Conservation (phyloP, 2,113 vertebrate genomes). For the Platycercus adscitus region DNA sequence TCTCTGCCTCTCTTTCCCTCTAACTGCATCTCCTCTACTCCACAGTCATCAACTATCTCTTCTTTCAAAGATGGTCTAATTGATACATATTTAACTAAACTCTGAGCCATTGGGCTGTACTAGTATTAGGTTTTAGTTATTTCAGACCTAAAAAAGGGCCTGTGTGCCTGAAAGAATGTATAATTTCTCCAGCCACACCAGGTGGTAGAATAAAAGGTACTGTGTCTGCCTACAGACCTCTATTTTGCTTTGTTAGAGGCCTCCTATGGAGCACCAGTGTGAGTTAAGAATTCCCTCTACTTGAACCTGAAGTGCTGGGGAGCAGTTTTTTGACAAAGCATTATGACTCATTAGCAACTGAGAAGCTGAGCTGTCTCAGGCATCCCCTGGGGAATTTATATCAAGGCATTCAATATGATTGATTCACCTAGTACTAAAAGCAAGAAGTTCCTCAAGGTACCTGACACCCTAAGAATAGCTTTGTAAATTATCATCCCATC, state of each 20-base stretch:
- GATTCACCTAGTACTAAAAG: constrained; percentile 1
- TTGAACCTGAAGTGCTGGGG: constrained; percentile 47
- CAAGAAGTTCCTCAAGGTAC: constrained; percentile 8
- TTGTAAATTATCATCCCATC: background rate
- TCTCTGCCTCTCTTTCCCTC: background rate
- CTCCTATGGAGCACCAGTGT: constrained; percentile 18
- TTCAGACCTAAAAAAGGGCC: background rate
- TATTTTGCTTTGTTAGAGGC: constrained; percentile 54
- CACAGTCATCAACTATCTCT: background rate
- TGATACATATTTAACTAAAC: constrained; percentile 17
- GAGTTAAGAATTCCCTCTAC: constrained; percentile 56
- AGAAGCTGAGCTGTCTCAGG: constrained; percentile 31
- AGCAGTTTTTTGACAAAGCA: constrained; percentile 58
- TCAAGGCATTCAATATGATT: constrained; percentile 25
- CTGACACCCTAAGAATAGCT: background rate
- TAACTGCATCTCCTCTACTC: constrained; percentile 10
- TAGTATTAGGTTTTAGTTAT: constrained; percentile 12
- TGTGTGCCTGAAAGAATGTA: constrained; percentile 4
- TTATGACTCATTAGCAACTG: constrained; percentile 60
- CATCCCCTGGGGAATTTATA: background rate
- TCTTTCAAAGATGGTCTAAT: constrained; percentile 25
- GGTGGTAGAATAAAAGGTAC: constrained; percentile 55
- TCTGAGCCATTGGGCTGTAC: background rate
- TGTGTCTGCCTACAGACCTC: constrained; percentile 34
- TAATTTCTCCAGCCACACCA: constrained; percentile 51